These are phyloP conservation scores for Caenorhabditis imperialis DNA, from an alignment of 2,888 invertebrate species.

Conservation along the genomic window DNA sequence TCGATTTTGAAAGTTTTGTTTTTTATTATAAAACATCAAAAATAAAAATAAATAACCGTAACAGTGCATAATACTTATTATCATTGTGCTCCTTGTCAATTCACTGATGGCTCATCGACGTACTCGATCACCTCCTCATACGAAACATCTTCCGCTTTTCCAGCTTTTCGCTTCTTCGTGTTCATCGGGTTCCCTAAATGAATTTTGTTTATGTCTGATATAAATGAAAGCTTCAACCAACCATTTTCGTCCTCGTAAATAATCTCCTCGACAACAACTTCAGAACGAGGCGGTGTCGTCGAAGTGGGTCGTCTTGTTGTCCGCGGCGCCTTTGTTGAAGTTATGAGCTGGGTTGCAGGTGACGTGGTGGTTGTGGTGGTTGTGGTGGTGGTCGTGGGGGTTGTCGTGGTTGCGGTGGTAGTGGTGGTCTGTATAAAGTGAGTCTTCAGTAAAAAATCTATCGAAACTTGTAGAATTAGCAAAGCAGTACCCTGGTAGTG, in stretches of 20 bases:
- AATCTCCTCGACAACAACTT: constrained; percentile 43
- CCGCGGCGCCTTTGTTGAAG: not conserved
- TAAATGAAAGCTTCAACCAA: not conserved
- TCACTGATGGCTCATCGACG: constrained; percentile 51
- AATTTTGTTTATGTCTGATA: not conserved
- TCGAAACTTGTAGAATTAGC: not conserved
- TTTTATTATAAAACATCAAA: no score
- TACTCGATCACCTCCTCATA: constrained; percentile 57
- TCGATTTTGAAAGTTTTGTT: no score
- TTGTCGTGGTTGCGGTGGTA: constrained; percentile 7
- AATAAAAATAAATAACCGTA: no score
- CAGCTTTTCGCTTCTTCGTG: constrained; percentile 37
- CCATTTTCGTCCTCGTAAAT: constrained; percentile 51
- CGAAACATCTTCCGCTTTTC: constrained; percentile 44
- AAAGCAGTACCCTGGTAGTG: constrained; percentile 17
- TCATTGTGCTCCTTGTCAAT: constrained; percentile 11
- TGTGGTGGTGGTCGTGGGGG: constrained; percentile 4
- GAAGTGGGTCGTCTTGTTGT: constrained; percentile 25
- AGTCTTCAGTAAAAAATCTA: not conserved
- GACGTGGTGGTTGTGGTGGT: constrained; percentile 16
- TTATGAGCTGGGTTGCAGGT: not conserved
- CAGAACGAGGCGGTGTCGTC: constrained; percentile 9
- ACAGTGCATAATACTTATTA: no score
- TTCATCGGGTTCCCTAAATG: constrained; percentile 43
- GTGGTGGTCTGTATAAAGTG: constrained; percentile 31